Percentiles rank a stretch among this genome's conserved stretches.
Evolutionary conservation across 37 sponge, comb jelly and placozoan species (phyloP).

Genomic region (Chondrilla cf. caribensis): DNA sequence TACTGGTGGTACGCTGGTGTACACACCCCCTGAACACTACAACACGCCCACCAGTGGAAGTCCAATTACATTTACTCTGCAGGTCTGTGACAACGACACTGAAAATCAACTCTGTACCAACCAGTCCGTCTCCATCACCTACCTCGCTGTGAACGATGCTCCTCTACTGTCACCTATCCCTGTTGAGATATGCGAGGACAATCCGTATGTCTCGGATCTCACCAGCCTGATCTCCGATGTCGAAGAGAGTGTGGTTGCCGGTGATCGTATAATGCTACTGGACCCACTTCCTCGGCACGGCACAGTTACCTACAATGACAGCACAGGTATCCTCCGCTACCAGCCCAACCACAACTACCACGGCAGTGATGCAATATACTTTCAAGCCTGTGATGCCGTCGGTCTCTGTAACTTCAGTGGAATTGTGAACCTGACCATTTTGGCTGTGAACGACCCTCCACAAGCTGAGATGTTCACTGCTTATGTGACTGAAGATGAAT

Average conservation of each 20-base stretch:
- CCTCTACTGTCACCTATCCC: constrained; percentile 51
- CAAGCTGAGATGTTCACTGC: constrained; percentile 52
- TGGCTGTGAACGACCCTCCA: constrained; percentile 77
- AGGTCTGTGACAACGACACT: constrained; percentile 73
- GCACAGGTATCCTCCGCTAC: constrained; percentile 70
- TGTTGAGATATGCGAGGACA: constrained; percentile 49
- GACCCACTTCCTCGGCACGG: constrained; percentile 57
- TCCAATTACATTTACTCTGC: constrained; percentile 44
- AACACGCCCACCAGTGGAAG: constrained; percentile 22
- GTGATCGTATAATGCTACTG: constrained; percentile 28
- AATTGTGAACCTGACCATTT: constrained; percentile 39
- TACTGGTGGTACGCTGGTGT: constrained; percentile 43
- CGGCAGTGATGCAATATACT: constrained; percentile 66
- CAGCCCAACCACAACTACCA: constrained; percentile 38
- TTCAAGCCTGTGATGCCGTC: constrained; percentile 67
- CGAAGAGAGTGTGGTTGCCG: constrained; percentile 63
- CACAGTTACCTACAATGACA: constrained; percentile 47
- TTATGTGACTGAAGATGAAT: constrained; percentile 69
- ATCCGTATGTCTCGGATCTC: constrained; percentile 36
- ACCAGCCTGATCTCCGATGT: constrained; percentile 59
- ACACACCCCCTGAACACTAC: constrained; percentile 48
- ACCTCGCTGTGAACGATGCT: constrained; percentile 68
- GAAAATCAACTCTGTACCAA: constrained; percentile 45
- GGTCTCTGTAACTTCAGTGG: constrained; percentile 55
- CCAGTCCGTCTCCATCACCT: constrained; percentile 41